Conservation (phyloP, 1,140 invertebrate genomes). For the Stegodyphus mimosarum region DNA sequence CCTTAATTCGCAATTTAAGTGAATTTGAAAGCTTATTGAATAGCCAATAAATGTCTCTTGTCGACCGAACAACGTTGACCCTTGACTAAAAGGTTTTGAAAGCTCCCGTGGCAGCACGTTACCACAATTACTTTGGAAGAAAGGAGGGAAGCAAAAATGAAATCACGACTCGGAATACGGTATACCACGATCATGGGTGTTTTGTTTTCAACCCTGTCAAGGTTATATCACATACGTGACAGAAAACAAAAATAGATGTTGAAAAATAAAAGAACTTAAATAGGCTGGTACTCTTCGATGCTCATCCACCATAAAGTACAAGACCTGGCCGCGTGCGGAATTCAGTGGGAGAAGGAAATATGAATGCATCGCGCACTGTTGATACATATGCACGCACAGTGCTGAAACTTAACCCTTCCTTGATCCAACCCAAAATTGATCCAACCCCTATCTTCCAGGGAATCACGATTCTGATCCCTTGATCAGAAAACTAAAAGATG, state of each 20-base stretch:
- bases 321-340: neutral
- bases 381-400: neutral
- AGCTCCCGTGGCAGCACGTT: constrained; percentile 15
- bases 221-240: constrained; percentile 52
- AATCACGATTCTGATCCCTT: constrained; percentile 53
- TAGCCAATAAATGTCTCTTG: neutral
- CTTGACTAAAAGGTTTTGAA: constrained; percentile 8
- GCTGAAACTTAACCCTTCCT: constrained; percentile 33
- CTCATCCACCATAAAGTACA: constrained; percentile 50
- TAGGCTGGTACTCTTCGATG: constrained; percentile 23
- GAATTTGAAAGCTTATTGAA: no score
- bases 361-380: neutral
- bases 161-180: constrained; percentile 26
- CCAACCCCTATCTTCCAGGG: constrained; percentile 18
- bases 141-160: neutral
- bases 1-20: no score
- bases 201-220: constrained; percentile 35
- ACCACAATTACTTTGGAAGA: constrained; percentile 36
- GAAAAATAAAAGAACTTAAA: neutral
- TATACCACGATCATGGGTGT: constrained; percentile 24
- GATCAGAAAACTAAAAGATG: neutral
- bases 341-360: constrained; percentile 16
- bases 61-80: constrained; percentile 13
- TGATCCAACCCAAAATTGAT: constrained; percentile 47
- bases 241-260: constrained; percentile 30